phyloP scores from a whole-genome alignment of 37 sponge, comb jelly and placozoan genomes.

The Ephydatia muelleri region DNA sequence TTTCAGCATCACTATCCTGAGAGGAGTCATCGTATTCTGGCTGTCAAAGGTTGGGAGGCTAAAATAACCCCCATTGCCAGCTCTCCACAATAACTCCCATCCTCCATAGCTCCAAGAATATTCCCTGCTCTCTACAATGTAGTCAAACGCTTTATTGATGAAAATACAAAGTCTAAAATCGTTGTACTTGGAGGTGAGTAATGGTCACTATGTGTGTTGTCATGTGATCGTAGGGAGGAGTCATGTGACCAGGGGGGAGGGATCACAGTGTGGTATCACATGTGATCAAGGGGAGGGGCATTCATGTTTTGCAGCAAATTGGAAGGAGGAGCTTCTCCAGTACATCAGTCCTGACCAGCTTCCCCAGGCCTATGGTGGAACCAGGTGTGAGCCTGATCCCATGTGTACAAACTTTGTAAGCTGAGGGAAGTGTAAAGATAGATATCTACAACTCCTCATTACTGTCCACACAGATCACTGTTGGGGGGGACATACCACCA shows the following conservation, averaged over 20 bases:
- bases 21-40: conserved; percentile 8
- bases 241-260: conserved; percentile 1
- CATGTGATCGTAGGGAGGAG: not conserved
- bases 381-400: conserved; percentile 71
- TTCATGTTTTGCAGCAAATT: conserved; percentile 37
- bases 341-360: conserved; percentile 73
- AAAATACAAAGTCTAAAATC: conserved; percentile 60
- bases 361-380: conserved; percentile 68
- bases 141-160: conserved; percentile 60
- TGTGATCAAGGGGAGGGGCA: not conserved
- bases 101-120: conserved; percentile 51
- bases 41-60: conserved; percentile 38
- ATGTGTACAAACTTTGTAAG: conserved; percentile 54
- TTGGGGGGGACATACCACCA: conserved; percentile 55
- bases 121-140: conserved; percentile 70
- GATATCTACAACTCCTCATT: too few species aligned
- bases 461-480: conserved; percentile 9
- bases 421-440: not conserved
- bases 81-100: not conserved
- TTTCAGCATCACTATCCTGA: conserved; percentile 38
- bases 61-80: not conserved
- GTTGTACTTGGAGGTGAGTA: conserved; percentile 56
- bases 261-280: too few species aligned
- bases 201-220: not conserved
- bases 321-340: conserved; percentile 64